Evolutionary conservation across 2,888 invertebrate species (phyloP).

Genomic region (Drosophila demipolita): DNA sequence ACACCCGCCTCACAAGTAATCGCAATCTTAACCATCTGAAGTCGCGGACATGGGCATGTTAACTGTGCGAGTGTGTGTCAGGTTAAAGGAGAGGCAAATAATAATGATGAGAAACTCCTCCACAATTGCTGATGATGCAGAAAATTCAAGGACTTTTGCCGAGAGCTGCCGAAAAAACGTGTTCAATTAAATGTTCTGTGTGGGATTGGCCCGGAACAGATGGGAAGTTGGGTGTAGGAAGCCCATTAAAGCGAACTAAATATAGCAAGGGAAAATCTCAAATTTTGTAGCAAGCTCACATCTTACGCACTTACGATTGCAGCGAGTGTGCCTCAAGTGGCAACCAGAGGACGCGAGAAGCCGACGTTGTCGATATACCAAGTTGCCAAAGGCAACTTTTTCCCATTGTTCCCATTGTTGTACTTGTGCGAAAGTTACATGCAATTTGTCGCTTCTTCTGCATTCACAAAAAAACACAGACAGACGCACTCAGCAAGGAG

Average conservation of each 20-base stretch:
- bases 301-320: conserved; percentile 46
- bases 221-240: not conserved
- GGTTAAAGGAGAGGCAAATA: conserved; percentile 37
- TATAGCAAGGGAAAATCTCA: conserved; percentile 19
- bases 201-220: not conserved
- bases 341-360: conserved; percentile 11
- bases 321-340: conserved; percentile 33
- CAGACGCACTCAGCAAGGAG: conserved; percentile 7
- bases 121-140: conserved; percentile 49
- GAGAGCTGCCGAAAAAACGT: conserved; percentile 32
- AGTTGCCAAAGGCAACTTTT: conserved; percentile 40
- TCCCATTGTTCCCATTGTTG: conserved; percentile 12
- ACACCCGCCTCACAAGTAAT: conserved; percentile 52
- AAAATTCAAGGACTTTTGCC: conserved; percentile 50
- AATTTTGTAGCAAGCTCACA: conserved; percentile 50
- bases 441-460: conserved; percentile 36
- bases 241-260: not conserved
- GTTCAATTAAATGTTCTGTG: conserved; percentile 42
- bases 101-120: conserved; percentile 49
- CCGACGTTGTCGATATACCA: conserved; percentile 51
- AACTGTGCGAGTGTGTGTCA: conserved; percentile 23
- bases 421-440: conserved; percentile 42
- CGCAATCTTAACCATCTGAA: conserved; percentile 53
- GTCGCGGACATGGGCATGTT: conserved; percentile 56
- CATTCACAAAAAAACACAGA: conserved; percentile 1